Base-by-base conservation (phyloP, 1,140 invertebrate species). In the Pomacea maculata region DNA sequence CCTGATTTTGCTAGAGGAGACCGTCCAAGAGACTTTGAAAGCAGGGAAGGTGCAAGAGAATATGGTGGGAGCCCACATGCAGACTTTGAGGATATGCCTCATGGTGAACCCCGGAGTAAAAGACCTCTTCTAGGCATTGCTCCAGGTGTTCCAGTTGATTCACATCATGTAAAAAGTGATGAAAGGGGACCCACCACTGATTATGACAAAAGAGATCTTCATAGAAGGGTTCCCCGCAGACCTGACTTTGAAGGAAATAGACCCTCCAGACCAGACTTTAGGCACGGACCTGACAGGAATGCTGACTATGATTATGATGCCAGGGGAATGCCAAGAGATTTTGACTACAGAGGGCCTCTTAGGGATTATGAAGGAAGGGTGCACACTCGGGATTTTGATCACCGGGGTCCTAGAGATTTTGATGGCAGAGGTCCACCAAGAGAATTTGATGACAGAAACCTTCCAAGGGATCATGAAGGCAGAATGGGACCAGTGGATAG, bases 391-490 rank as follows among this genome's bases (percentile, higher is more conserved):
- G 57, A 61, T 45, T 65, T 34, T 77, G 75, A 70, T 73, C 45
- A 55, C 25, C 21, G 67, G 54, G 3, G 68, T 19, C 21, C 25
- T 74, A 34, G 61, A 54, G 76, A 79, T 54, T 85, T 80, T 83
- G 81, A 84, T 61, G 79, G 54, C 10, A 83, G 83, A 73, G 83
- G 80, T 21, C 76, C 70, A 54, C 76, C 54, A 25, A 74, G 63
- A 75, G 79, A 80, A n/a, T 67, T 74, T 75, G 72, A 75, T 21
- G 55, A 57, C 54, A 79, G 78, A 79, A 77, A 77, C 45, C 75
- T 70, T 6, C 34, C 78, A 19, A 73, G 71, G 10, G 77, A 82
- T 11, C 57, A 67, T 57, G 74, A 79, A 57, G 76, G 70, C 70
- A 72, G 72, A 64, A 45, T 25, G 63, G 67, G 67, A 14, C 67